phyloP scores from a whole-genome alignment of 2,888 invertebrate genomes.

The Hoplodrina blanda region DNA sequence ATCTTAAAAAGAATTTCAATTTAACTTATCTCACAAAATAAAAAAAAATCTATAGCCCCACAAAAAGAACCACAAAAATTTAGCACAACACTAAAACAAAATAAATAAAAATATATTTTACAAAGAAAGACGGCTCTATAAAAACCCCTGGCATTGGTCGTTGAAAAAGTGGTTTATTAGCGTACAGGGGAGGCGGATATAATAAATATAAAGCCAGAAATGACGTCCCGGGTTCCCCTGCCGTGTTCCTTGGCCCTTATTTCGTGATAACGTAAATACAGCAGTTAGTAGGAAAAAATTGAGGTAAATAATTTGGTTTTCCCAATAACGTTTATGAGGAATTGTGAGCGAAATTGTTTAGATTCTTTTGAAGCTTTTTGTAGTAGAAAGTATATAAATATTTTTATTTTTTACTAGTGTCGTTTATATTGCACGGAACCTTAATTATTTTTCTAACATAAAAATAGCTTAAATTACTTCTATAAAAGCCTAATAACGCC shows the following conservation, averaged over 20 bases:
- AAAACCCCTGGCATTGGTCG: slow-evolving; percentile 66
- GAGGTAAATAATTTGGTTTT: slow-evolving; percentile 60
- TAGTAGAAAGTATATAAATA: not conserved
- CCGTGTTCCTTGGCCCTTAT: slow-evolving; percentile 56
- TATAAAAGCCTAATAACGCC: no score
- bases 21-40: slow-evolving; percentile 31
- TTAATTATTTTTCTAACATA: no score
- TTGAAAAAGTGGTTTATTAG: slow-evolving; percentile 75
- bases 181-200: slow-evolving; percentile 70
- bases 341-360: slow-evolving; percentile 38
- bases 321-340: slow-evolving; percentile 52
- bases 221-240: slow-evolving; percentile 59
- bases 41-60: slow-evolving; percentile 26
- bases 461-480: no score
- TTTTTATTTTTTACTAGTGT: no score
- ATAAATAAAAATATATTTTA: slow-evolving; percentile 60
- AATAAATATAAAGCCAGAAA: slow-evolving; percentile 73
- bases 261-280: slow-evolving; percentile 68
- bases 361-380: slow-evolving; percentile 10
- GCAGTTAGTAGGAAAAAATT: slow-evolving; percentile 58
- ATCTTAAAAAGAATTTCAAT: slow-evolving; percentile 17
- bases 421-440: no score
- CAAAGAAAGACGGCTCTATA: slow-evolving; percentile 60
- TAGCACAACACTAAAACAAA: slow-evolving; percentile 54
- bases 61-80: slow-evolving; percentile 55